A percentile compares a stretch with the other conserved stretches of the same genome.
Evolutionary conservation across 2,888 invertebrate genomes (phyloP).

Genomic region (Phaonia tiefii): DNA sequence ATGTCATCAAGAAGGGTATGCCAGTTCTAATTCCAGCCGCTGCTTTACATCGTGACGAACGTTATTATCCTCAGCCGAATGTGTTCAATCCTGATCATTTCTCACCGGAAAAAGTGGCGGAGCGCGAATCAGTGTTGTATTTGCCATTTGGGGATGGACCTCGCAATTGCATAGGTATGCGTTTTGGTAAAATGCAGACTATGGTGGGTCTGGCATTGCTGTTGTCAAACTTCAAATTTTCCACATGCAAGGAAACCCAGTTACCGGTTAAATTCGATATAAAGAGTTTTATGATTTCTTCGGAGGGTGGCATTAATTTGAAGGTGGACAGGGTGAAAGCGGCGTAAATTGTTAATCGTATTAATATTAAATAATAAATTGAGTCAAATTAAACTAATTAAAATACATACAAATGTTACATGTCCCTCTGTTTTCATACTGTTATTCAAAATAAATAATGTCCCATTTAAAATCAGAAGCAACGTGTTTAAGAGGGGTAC

Average conservation of each 20-base stretch:
- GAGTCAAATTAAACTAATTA: no score
- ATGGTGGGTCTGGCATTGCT: constrained; percentile 73
- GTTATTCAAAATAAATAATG: no score
- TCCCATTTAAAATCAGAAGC: no score
- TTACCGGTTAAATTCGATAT: constrained; percentile 71
- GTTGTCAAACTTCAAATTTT: constrained; percentile 73
- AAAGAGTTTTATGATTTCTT: constrained; percentile 65
- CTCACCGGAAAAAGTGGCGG: constrained; percentile 81
- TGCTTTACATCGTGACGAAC: constrained; percentile 82
- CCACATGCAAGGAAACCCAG: constrained; percentile 69
- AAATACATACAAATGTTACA: no score
- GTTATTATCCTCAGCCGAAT: constrained; percentile 82
- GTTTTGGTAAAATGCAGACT: constrained; percentile 77
- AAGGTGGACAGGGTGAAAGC: constrained; percentile 42
- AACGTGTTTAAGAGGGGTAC: no score
- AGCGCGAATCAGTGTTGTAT: constrained; percentile 79
- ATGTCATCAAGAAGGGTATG: constrained; percentile 80
- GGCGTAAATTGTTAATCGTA: no score
- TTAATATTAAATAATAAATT: no score
- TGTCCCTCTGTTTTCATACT: no score
- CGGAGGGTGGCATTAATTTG: constrained; percentile 69
- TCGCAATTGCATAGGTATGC: constrained; percentile 76
- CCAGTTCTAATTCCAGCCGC: constrained; percentile 74
- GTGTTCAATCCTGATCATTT: constrained; percentile 85
- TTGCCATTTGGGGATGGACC: constrained; percentile 78